Evolutionary conservation across 2,113 vertebrate species (phyloP).

Genomic region (Scytalopus superciliaris): DNA sequence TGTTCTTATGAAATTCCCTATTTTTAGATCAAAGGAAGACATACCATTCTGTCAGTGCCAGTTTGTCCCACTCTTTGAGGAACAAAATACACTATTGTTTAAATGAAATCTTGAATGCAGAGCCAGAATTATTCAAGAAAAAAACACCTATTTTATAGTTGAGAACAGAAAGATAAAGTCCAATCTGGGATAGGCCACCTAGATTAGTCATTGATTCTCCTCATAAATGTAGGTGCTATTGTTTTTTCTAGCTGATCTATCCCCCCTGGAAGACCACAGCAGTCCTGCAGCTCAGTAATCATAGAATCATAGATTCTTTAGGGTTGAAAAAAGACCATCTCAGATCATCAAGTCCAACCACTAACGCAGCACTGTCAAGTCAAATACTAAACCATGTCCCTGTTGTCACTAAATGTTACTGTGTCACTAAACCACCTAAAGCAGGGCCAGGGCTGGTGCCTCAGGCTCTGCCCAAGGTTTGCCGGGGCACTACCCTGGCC

Average conservation of each 20-base stretch:
- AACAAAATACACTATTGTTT: not conserved
- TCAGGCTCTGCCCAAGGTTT: rapidly evolving
- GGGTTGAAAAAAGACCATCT: no score
- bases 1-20: not conserved
- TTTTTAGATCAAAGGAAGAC: not conserved
- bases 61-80: not conserved
- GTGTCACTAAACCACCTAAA: not conserved
- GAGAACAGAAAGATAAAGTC: not conserved
- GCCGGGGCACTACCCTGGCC: rapidly evolving
- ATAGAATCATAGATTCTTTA: no score
- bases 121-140: not conserved
- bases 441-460: not conserved
- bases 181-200: not conserved
- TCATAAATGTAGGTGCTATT: not conserved
- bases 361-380: not conserved
- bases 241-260: not conserved
- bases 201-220: not conserved
- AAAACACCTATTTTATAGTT: not conserved
- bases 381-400: not conserved
- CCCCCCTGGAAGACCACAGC: rapidly evolving
- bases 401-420: not conserved
- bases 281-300: not conserved
- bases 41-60: not conserved
- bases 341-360: not conserved
- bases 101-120: not conserved